These are phyloP conservation scores for Morpho achilles DNA, from an alignment of 2,888 invertebrate species.

Conservation along the genomic window DNA sequence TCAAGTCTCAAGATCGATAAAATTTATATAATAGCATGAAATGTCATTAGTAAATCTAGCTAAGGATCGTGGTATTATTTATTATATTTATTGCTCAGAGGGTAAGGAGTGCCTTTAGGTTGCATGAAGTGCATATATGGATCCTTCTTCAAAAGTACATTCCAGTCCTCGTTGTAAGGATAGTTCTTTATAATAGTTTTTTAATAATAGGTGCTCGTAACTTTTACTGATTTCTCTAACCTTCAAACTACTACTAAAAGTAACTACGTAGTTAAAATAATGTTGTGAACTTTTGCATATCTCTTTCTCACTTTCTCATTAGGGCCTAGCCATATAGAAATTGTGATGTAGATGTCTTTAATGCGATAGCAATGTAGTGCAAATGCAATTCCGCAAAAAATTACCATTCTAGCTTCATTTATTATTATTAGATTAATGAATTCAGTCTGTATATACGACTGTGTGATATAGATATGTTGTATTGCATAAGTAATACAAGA, in stretches of 20 bases:
- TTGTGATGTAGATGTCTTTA: constrained; percentile 75
- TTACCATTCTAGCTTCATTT: constrained; percentile 62
- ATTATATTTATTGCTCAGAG: neutral
- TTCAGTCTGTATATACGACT: constrained; percentile 7
- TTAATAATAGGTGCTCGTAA: neutral
- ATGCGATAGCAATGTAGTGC: constrained; percentile 22
- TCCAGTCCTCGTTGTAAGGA: neutral
- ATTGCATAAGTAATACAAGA: too few relatives aligned
- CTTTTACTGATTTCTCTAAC: constrained; percentile 3
- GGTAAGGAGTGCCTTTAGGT: too few relatives aligned
- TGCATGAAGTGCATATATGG: neutral
- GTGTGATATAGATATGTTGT: too few relatives aligned
- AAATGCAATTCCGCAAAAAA: constrained; percentile 19
- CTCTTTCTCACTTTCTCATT: constrained; percentile 51
- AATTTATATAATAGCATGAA: too few relatives aligned
- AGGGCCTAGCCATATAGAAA: constrained; percentile 65
- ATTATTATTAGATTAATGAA: constrained; percentile 7
- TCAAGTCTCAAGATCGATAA: too few relatives aligned
- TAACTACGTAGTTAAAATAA: constrained; percentile 35
- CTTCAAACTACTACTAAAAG: neutral
- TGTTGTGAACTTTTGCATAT: constrained; percentile 72
- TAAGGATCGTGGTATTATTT: neutral
- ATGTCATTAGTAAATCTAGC: too few relatives aligned
- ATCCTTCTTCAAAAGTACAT: neutral
- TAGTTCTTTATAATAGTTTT: constrained; percentile 12